Conservation (phyloP, 2,113 vertebrate genomes). For the Forbesichthys agassizii region DNA sequence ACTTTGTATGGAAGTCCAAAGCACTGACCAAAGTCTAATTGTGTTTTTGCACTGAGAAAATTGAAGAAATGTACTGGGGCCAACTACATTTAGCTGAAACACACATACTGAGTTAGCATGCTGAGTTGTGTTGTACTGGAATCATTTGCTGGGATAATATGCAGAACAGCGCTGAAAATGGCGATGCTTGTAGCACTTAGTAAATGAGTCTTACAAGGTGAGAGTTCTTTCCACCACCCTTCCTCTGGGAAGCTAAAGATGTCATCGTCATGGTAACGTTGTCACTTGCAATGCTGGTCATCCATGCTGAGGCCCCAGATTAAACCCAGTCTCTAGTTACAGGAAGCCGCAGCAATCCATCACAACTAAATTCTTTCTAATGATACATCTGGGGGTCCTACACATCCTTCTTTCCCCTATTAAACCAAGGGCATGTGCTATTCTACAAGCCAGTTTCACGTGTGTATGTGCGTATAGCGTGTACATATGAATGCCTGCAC, state of each 20-base stretch:
- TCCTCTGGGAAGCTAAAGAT: constrained; percentile 47
- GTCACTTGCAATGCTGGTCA: constrained; percentile 37
- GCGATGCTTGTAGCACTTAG: not conserved
- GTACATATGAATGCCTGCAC: constrained; percentile 13
- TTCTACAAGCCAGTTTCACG: constrained; percentile 19
- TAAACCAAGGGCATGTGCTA: constrained; percentile 41
- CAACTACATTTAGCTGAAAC: no score
- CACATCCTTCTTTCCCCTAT: constrained; percentile 44
- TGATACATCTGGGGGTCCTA: constrained; percentile 48
- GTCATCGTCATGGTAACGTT: constrained; percentile 60
- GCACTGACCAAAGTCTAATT: no score
- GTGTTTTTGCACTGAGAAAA: no score
- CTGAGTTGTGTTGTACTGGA: not conserved
- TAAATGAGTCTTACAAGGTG: constrained; percentile 50
- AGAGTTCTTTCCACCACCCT: constrained; percentile 32
- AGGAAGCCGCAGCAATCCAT: constrained; percentile 67
- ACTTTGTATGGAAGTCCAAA: no score
- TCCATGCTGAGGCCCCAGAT: constrained; percentile 23
- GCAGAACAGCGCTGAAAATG: no score
- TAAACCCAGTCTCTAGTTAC: constrained; percentile 43
- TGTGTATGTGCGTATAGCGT: not conserved
- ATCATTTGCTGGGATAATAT: constrained; percentile 6
- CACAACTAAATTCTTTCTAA: constrained; percentile 51
- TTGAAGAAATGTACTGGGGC: no score
- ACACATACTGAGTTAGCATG: no score